Conservation (phyloP, 2,888 invertebrate genomes). For the Ethmia dodecea region DNA sequence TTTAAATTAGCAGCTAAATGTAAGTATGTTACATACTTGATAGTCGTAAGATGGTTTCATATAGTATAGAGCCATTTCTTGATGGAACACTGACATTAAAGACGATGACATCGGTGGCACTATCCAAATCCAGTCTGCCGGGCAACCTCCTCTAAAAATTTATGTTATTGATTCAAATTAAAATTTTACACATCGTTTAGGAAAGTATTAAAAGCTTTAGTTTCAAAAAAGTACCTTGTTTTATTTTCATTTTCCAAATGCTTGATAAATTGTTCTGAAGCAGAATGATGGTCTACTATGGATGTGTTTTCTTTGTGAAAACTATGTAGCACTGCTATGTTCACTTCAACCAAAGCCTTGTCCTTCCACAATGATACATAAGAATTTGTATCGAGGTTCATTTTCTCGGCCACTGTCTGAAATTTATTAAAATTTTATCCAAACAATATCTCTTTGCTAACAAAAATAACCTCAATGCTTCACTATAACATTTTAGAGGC, state of each 20-base stretch:
- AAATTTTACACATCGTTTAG: too few species aligned
- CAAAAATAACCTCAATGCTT: too few species aligned
- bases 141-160: constrained; percentile 83
- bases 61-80: constrained; percentile 93
- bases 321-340: constrained; percentile 93
- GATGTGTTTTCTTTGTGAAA: constrained; percentile 91
- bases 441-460: too few species aligned
- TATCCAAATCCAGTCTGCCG: constrained; percentile 91
- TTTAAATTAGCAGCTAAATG: background rate
- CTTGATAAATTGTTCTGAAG: constrained; percentile 96
- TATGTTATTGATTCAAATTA: too few species aligned
- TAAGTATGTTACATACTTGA: constrained; percentile 77
- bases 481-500: too few species aligned
- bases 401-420: constrained; percentile 82
- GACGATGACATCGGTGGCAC: constrained; percentile 87
- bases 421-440: too few species aligned
- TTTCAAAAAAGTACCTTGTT: too few species aligned
- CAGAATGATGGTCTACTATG: constrained; percentile 96
- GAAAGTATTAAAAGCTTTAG: too few species aligned
- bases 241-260: constrained; percentile 93
- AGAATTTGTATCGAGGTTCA: constrained; percentile 92
- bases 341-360: constrained; percentile 92
- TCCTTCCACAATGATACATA: constrained; percentile 95
- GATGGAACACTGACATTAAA: constrained; percentile 86
- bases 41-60: constrained; percentile 94